Evolutionary conservation across 2,113 vertebrate species (phyloP).

Genomic region (Xerus inauris): DNA sequence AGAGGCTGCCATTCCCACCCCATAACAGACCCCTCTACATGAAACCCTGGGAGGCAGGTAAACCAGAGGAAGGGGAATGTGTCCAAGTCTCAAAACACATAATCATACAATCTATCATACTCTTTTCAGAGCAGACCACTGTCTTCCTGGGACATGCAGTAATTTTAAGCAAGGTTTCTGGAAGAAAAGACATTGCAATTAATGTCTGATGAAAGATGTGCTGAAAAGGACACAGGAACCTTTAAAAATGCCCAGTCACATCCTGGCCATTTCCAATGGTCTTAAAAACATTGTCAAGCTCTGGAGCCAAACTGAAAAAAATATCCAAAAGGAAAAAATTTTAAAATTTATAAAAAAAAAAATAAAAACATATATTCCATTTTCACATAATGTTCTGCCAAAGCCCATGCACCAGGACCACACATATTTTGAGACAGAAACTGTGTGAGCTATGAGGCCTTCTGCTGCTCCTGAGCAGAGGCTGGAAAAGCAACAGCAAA

Average conservation of each 20-base stretch:
- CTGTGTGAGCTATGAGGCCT: neutral
- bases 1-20: neutral
- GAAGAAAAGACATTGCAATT: neutral
- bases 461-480: neutral
- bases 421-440: neutral
- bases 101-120: neutral
- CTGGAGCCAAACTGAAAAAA: neutral
- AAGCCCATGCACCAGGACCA: conserved; percentile 1
- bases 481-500: neutral
- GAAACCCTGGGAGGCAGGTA: neutral
- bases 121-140: neutral
- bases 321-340: neutral
- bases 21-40: neutral
- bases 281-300: conserved; percentile 16
- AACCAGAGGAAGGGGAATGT: neutral
- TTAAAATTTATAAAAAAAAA: conserved; percentile 28
- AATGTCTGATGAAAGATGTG: neutral
- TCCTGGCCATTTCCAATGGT: neutral
- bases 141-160: neutral
- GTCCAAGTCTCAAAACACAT: neutral
- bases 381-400: conserved; percentile 64
- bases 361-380: conserved; percentile 40
- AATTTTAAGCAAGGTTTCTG: conserved; percentile 38
- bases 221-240: neutral
- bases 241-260: conserved; percentile 20